Evolutionary conservation across 1,140 invertebrate genomes (phyloP), one percentile per base, ranked within the genome.

Genomic region (Aphis gossypii): DNA sequence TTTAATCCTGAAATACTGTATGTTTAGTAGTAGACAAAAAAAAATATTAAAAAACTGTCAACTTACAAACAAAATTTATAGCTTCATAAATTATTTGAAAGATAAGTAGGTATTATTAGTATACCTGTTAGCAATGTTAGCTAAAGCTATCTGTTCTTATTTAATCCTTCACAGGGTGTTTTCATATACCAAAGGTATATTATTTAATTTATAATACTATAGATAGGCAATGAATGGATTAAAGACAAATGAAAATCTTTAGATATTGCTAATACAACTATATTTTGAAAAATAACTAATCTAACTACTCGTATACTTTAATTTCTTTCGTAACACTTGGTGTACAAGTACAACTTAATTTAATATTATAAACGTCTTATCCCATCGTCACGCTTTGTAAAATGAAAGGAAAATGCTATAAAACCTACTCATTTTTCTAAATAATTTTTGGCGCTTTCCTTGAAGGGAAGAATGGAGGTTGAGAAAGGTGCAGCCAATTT

Each of bases 401-500:
- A 56, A 89, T 18, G 51, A 89, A 38, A 56, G 9, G 21, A 54
- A 54, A 89, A 89, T 48, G 35, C 51, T 41, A 56, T 56, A 90
- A 90, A 41, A 38, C 54, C 89, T 56, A 89, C 88, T 89, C 38
- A 68, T 90, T 68, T 90, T 90, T 90, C 89, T 90, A 92, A 83
- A 51, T 48, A 92, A 48, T 92, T 82, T 92, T 82, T 51, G 90
- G 90, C 60, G 46, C 25, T 48, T 30, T 46, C 8, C 56, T 46
- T 41, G 41, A 18, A 46, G n/a, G 68, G 35, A 92, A 48, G 14
- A 51, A 76, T n/a, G 8, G 38, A 68, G n/a, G 46, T 25, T 30
- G 68, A 92, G 68, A 83, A 46, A 92, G 91, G 91, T 83, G 68
- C 41, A 41, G 92, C 82, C 92, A 93, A 93, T 93, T 86, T 83